phyloP scores from a whole-genome alignment of 2,888 invertebrate genomes.

The Dryococelus australis region DNA sequence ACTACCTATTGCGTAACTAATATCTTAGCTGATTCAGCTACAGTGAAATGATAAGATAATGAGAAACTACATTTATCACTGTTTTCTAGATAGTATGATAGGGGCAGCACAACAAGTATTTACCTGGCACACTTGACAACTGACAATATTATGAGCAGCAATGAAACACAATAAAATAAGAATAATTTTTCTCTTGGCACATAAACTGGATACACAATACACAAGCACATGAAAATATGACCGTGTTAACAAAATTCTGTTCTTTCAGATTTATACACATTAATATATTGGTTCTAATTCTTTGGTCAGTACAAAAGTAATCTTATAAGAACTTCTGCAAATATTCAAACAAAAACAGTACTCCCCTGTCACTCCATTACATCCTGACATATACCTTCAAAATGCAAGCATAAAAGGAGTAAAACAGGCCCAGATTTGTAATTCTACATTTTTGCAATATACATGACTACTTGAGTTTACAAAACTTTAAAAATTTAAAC shows the following conservation, averaged over 20 bases:
- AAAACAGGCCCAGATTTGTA: neutral
- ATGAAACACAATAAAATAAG: too few relatives aligned
- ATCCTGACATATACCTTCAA: neutral
- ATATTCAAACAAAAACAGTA: neutral
- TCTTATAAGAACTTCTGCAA: neutral
- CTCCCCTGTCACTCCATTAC: neutral
- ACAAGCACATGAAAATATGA: neutral
- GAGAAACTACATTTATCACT: too few relatives aligned
- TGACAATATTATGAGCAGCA: too few relatives aligned
- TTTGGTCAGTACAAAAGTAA: slow-evolving; percentile 12
- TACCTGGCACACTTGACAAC: too few relatives aligned
- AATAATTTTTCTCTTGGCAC: neutral
- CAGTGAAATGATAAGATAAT: too few relatives aligned
- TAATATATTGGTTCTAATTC: neutral
- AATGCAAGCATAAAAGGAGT: neutral
- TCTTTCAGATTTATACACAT: neutral
- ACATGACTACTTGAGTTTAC: neutral
- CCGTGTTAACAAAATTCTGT: neutral
- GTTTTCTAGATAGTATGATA: neutral
- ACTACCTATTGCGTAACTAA: too few relatives aligned
- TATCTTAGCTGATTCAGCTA: too few relatives aligned
- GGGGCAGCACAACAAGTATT: neutral
- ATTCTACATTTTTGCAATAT: neutral
- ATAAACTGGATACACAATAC: neutral
- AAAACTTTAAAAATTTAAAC: neutral